These are phyloP conservation scores for Drosophila lacteicornis DNA, from an alignment of 1,140 invertebrate genomes.

Conservation along the genomic window DNA sequence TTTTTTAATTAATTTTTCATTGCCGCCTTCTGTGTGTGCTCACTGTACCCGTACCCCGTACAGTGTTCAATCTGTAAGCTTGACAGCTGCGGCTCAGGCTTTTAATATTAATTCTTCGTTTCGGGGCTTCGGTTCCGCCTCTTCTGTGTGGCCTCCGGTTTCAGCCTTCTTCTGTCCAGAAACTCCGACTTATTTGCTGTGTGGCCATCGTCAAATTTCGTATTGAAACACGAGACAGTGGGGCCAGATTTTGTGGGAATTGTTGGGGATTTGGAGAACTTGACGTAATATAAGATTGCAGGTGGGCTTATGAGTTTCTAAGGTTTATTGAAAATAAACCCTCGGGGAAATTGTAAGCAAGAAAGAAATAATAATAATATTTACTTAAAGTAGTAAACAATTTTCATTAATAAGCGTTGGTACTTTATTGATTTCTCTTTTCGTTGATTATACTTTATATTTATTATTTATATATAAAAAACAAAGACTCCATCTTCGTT, in stretches of 20 bases:
- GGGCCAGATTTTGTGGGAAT: conserved; percentile 17
- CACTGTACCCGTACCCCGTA: not conserved
- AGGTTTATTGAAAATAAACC: not conserved
- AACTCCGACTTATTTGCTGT: conserved; percentile 43
- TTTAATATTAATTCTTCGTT: conserved; percentile 58
- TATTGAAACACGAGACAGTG: conserved; percentile 49
- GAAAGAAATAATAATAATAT: not conserved
- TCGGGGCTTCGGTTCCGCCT: conserved; percentile 45
- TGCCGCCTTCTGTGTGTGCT: conserved; percentile 15
- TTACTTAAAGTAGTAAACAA: not conserved
- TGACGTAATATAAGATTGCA: conserved; percentile 2
- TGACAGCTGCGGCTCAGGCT: conserved; percentile 37
- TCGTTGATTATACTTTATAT: no score
- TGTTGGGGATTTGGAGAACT: not conserved
- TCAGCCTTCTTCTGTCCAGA: conserved; percentile 33
- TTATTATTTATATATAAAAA: no score
- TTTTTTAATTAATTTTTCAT: conserved; percentile 75
- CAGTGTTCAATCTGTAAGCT: conserved; percentile 18
- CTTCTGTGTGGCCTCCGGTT: conserved; percentile 49
- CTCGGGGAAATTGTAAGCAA: not conserved
- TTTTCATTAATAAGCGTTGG: no score
- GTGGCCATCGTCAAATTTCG: conserved; percentile 56
- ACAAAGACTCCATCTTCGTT: no score
- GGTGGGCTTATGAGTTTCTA: not conserved
- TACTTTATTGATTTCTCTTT: no score